Evolutionary conservation across 2,113 vertebrate genomes (phyloP).

Genomic region (Dolichotis patagonum): DNA sequence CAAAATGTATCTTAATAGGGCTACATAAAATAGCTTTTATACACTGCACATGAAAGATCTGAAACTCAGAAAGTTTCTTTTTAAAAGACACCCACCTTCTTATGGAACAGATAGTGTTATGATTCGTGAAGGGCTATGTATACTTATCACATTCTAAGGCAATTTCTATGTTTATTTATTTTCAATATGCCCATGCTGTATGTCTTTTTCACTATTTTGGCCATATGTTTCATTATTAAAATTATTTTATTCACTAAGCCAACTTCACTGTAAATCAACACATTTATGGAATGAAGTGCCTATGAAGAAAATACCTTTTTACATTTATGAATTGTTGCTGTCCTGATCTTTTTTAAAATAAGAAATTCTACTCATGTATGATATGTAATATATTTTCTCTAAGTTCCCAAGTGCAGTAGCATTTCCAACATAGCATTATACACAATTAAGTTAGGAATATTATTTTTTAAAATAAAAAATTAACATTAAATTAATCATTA

Average conservation of each 20-base stretch:
- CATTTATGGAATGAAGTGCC: background rate
- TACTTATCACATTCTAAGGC: background rate
- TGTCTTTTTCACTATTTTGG: background rate
- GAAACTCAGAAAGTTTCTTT: background rate
- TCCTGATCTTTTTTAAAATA: background rate
- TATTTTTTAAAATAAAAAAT: conserved; percentile 1
- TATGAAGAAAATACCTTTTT: background rate
- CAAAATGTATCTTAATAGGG: background rate
- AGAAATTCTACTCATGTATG: background rate
- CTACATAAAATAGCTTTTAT: background rate
- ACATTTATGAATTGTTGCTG: background rate
- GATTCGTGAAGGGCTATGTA: background rate
- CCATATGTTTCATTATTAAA: conserved; percentile 1
- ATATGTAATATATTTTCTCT: background rate
- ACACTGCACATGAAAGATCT: background rate
- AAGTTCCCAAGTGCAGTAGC: background rate
- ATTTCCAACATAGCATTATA: background rate
- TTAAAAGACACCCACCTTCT: background rate
- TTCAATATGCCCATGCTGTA: background rate
- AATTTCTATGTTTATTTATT: conserved; percentile 1
- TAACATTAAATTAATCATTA: background rate
- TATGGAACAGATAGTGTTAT: background rate
- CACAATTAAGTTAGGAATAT: background rate
- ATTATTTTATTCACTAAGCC: background rate
- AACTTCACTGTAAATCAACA: background rate